Percentiles rank a stretch among this genome's conserved stretches.
These are phyloP conservation scores for Caenorhabditis remanei DNA, from an alignment of 1,140 invertebrate species.

Conservation along the genomic window DNA sequence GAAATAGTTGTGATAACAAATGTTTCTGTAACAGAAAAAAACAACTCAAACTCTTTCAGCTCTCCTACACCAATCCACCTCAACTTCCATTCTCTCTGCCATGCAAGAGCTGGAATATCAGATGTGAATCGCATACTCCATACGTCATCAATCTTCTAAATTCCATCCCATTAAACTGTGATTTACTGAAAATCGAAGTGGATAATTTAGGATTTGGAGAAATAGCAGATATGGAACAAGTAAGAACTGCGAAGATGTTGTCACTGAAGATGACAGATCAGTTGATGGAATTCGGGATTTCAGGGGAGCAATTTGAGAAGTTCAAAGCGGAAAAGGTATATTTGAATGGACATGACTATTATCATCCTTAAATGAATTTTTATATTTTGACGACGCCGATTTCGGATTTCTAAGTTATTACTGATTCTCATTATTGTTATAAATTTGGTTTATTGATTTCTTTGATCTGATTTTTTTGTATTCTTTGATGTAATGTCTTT, in stretches of 20 bases:
- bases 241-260: not conserved
- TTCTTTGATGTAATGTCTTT: too few relatives aligned
- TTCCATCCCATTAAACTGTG: constrained; percentile 1
- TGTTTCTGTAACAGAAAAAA: too few relatives aligned
- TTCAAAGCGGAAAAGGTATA: not conserved
- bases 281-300: not conserved
- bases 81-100: not conserved
- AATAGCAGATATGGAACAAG: not conserved
- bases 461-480: too few relatives aligned
- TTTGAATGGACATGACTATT: not conserved
- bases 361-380: too few relatives aligned
- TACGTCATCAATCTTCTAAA: constrained; percentile 27
- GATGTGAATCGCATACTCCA: constrained; percentile 31
- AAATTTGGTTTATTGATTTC: too few relatives aligned
- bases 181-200: not conserved
- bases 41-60: not conserved
- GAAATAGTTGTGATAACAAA: too few relatives aligned
- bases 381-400: too few relatives aligned
- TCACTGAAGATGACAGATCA: not conserved
- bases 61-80: not conserved
- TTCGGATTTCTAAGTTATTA: not conserved
- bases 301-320: not conserved
- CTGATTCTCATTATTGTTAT: too few relatives aligned
- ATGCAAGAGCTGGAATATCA: not conserved
- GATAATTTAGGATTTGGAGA: not conserved